Evolutionary conservation across 2,113 vertebrate genomes (phyloP).

Genomic region (Globicephala melas): DNA sequence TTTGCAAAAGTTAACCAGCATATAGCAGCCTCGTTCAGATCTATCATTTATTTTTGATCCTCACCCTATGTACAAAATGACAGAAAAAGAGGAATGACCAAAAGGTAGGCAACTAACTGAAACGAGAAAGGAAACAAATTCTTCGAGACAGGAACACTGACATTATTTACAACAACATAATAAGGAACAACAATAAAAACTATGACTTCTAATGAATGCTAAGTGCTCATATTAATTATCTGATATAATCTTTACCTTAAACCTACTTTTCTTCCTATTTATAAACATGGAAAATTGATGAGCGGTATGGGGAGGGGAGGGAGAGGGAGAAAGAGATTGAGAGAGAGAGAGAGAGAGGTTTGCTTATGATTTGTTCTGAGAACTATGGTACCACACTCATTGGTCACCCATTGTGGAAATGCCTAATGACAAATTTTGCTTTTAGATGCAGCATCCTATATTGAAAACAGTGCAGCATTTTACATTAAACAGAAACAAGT

Average conservation of each 20-base stretch:
- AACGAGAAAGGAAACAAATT: neutral
- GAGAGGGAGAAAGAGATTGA: neutral
- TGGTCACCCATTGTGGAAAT: neutral
- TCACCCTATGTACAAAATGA: neutral
- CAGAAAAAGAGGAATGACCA: neutral
- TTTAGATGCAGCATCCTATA: neutral
- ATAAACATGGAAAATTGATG: neutral
- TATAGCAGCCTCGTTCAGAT: neutral
- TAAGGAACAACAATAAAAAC: neutral
- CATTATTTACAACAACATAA: neutral
- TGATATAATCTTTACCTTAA: neutral
- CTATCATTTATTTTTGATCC: neutral
- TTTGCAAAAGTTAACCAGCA: neutral
- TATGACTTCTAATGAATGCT: neutral
- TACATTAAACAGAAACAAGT: constrained; percentile 55
- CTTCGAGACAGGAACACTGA: neutral
- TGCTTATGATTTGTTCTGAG: neutral
- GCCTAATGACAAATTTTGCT: neutral
- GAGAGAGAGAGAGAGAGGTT: neutral
- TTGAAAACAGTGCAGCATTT: neutral
- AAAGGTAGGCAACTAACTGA: neutral
- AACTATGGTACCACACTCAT: neutral
- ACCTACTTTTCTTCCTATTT: neutral
- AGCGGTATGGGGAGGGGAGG: neutral
- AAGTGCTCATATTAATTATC: neutral